Base-by-base conservation (phyloP, 2,888 invertebrate species). In the Lasioglossum figueresi region DNA sequence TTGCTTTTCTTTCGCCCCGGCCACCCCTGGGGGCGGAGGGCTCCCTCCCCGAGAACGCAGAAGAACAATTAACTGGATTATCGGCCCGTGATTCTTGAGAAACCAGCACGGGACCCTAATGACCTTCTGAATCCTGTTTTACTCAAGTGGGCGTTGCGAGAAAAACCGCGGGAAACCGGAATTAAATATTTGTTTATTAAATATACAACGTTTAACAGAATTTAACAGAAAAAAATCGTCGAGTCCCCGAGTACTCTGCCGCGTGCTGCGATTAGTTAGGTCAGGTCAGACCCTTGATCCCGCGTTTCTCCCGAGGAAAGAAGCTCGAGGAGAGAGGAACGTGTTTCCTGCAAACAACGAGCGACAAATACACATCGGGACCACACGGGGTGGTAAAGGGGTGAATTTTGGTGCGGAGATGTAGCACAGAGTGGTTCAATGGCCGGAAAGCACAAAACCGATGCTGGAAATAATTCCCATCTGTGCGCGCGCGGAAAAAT, bases 371-470 rank as follows among this genome's bases (percentile, higher is more conserved):
- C n/a, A n/a, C n/a, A 56, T n/a, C 37, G 37, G 45, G 19, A 10
- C 31, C 19, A 23, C 10, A 0, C 27, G 27, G 40, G 31, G 31
- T 16, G 43, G 66, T 59, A n/a, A 45, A 74, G 31, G 78, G 74
- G 34, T 70, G 52, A 31, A 79, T 74, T 34, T 48, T 14, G 70
- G 66, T 43, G 40, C 16, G 71, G n/a, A 48, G 31, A 71, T 48
- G 83, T 70, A 74, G 83, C 19, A 75, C 71, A 77, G 85, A 84
- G 86, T 87, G 85, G 91, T 87, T 90, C 91, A 91, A 91, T 85
- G 89, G 84, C 89, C 89, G 90, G 89, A 86, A 91, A 91, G 89
- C 89, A 88, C 87, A 91, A 88, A 90, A 90, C 91, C 89, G 90
- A 90, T 88, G 90, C 88, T 88, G 91, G 88, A 91, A 90, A 91